These are phyloP conservation scores for Drosophila longiperda DNA, from an alignment of 2,888 invertebrate genomes.

Conservation along the genomic window DNA sequence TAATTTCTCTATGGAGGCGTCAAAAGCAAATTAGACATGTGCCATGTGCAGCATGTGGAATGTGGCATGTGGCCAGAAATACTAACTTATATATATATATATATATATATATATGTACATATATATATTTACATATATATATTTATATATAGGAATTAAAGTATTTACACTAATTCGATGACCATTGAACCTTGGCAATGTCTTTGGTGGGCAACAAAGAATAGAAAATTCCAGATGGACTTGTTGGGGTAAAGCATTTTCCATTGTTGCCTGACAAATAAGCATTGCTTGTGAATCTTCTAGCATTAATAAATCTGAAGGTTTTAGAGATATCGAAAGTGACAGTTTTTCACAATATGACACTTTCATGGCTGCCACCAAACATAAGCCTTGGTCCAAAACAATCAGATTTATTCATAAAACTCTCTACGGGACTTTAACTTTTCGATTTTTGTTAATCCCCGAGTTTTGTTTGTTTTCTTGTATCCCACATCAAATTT, in stretches of 20 bases:
- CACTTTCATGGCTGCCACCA: not conserved
- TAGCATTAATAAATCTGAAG: not conserved
- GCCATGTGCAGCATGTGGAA: conserved; percentile 10
- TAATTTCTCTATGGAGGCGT: conserved; percentile 32
- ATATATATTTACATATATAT: conserved; percentile 6
- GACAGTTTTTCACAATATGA: not conserved
- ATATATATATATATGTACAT: conserved; percentile 1
- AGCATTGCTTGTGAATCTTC: not conserved
- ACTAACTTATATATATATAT: not conserved
- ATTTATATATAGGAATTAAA: conserved; percentile 1
- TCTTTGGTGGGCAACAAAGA: not conserved
- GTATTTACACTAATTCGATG: conserved; percentile 16
- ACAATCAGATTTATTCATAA: not conserved
- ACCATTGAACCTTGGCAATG: conserved; percentile 7
- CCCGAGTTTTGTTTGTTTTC: too few species aligned
- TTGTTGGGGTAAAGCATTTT: not conserved
- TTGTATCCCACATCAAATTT: conserved; percentile 35
- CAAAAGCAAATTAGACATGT: conserved; percentile 31
- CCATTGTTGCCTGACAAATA: not conserved
- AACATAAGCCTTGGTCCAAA: not conserved
- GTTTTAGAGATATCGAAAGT: not conserved
- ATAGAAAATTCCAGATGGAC: not conserved
- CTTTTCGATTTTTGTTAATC: not conserved
- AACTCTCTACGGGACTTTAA: not conserved
- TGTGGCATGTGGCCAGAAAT: conserved; percentile 22